These are phyloP conservation scores for Perdita meconis DNA, from an alignment of 2,888 invertebrate genomes.

Conservation along the genomic window DNA sequence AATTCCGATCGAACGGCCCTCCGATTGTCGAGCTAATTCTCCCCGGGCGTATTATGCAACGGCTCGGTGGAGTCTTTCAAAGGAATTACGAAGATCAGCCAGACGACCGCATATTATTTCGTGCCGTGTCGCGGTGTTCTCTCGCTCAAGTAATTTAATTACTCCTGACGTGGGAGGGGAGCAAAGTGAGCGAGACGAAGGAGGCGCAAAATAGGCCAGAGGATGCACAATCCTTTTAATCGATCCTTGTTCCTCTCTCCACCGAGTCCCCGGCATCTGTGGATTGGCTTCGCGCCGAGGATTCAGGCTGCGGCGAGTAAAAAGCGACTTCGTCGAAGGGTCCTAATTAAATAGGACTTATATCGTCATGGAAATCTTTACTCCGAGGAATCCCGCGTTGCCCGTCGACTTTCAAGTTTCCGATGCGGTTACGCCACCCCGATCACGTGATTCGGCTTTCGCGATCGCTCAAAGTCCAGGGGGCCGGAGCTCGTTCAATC, in stretches of 20 bases:
- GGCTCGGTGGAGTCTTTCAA: constrained; percentile 15
- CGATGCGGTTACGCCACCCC: too few relatives aligned
- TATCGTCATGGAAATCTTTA: too few relatives aligned
- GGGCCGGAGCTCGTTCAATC: neutral
- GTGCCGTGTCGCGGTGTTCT: constrained; percentile 26
- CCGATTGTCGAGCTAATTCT: constrained; percentile 30
- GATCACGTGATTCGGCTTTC: too few relatives aligned
- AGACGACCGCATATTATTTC: constrained; percentile 57
- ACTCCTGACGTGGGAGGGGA: constrained; percentile 16
- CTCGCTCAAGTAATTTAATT: constrained; percentile 62
- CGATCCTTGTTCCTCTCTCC: neutral
- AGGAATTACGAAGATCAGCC: constrained; percentile 56
- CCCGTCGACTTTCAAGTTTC: too few relatives aligned
- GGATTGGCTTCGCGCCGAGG: constrained; percentile 28
- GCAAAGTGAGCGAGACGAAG: neutral
- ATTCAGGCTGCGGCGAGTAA: constrained; percentile 3
- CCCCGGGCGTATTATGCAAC: constrained; percentile 36
- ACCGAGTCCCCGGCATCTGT: constrained; percentile 8
- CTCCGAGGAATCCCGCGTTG: too few relatives aligned
- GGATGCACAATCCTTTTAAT: constrained; percentile 38
- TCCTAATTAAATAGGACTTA: neutral
- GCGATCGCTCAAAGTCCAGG: too few relatives aligned
- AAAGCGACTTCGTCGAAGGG: neutral
- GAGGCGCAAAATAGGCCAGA: constrained; percentile 20
- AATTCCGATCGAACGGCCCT: constrained; percentile 43